Evolutionary conservation across 2,888 invertebrate species (phyloP), one percentile per base, ranked within the genome.

Genomic region (Vanessa cardui): DNA sequence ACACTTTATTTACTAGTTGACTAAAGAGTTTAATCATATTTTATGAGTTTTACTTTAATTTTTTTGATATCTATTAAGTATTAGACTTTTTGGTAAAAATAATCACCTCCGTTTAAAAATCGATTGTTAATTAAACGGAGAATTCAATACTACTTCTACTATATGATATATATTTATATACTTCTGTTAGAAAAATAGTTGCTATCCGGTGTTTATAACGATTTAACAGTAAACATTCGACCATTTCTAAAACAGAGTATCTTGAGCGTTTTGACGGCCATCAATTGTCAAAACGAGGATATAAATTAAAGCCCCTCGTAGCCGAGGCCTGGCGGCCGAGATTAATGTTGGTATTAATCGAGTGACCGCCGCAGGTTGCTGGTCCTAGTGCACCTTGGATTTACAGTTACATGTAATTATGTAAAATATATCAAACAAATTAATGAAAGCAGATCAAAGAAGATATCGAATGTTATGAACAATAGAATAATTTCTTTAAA

Each of bases 261-360:
- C 82, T 83, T 78, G 74, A 74, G 72, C 75, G 77, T 81, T 83
- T 84, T 83, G 83, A 85, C 81, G 79, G 83, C 83, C 88, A 92
- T 91, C 90, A 91, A 91, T 91, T 88, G 89, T 86, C 85, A 86
- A 82, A 91, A 90, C 85, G 86, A 85, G 82, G 85, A 84, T 83
- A 91, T 92, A 91, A 91, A 91, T 92, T 90, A 87, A 79, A 65
- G 79, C 82, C 85, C 85, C 84, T 78, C 79, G 74, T 72, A 74
- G 74, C 78, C 67, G 73, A 77, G 80, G 84, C 81, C 81, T 80
- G 78, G 80, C 81, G 78, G 80, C 77, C 76, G 85, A 89, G 91
- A 92, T 92, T 92, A 91, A 92, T 92, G 91, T 82, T 82, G 80
- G 88, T 85, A 92, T 91, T 92, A 92, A 92, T 91, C 92, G 91